Evolutionary conservation across 2,113 vertebrate genomes (phyloP).

Genomic region (Cynocephalus volans): DNA sequence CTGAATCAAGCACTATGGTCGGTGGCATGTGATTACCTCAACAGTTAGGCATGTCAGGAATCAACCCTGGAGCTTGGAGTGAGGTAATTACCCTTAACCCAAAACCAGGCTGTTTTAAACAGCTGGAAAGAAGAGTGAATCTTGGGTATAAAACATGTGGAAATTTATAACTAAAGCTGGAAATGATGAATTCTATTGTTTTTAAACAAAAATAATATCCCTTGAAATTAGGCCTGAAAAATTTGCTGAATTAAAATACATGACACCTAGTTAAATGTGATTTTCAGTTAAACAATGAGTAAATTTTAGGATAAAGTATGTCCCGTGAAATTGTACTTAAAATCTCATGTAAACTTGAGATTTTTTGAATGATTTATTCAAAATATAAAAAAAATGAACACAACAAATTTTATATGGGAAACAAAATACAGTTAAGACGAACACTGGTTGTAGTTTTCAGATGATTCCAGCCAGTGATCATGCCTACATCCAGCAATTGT

Average conservation of each 20-base stretch:
- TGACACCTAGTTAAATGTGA: neutral
- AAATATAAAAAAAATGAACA: neutral
- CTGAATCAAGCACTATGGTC: neutral
- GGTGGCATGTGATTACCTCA: neutral
- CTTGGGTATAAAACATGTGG: neutral
- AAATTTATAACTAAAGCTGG: neutral
- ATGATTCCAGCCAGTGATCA: neutral
- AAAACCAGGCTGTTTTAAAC: neutral
- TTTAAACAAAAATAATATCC: neutral
- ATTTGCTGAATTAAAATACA: slow-evolving; percentile 20
- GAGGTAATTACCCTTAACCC: neutral
- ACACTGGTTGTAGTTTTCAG: neutral
- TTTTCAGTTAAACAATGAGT: slow-evolving; percentile 18
- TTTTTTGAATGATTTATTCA: neutral
- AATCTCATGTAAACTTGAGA: neutral
- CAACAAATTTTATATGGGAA: neutral
- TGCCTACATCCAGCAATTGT: rapidly evolving
- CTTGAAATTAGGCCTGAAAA: neutral
- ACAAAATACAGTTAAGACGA: neutral
- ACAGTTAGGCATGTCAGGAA: neutral
- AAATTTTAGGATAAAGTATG: neutral
- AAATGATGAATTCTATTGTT: slow-evolving; percentile 25
- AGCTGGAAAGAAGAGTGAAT: neutral
- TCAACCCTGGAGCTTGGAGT: neutral
- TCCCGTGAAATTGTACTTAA: neutral